Evolutionary conservation across 2,113 vertebrate species (phyloP).

Genomic region (Anoplopoma fimbria): DNA sequence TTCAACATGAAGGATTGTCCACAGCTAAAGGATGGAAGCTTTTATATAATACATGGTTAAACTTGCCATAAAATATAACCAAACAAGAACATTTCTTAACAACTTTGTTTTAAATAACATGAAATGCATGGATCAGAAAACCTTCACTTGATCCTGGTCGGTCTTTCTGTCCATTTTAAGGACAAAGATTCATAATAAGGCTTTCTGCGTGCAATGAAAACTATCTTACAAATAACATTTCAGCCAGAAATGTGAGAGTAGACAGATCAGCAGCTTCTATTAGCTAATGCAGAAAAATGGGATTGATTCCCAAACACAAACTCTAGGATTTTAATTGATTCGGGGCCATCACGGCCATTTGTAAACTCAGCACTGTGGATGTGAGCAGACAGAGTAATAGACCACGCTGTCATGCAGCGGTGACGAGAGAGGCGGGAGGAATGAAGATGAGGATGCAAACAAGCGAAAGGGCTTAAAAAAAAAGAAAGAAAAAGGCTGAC

Average conservation of each 20-base stretch:
- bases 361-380: constrained; percentile 52
- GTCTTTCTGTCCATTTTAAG: neutral
- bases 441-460: constrained; percentile 22
- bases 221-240: constrained; percentile 2
- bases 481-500: neutral
- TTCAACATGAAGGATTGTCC: constrained; percentile 8
- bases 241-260: neutral
- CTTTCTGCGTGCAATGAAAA: neutral
- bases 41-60: constrained; percentile 19
- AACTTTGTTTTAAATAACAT: constrained; percentile 34
- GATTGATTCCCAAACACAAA: constrained; percentile 29
- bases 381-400: constrained; percentile 38
- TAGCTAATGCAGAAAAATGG: neutral
- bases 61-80: constrained; percentile 16
- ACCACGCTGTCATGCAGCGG: constrained; percentile 35
- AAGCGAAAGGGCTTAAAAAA: neutral
- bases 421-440: constrained; percentile 6
- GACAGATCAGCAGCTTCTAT: neutral
- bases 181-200: neutral
- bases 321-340: constrained; percentile 61
- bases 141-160: neutral
- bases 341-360: constrained; percentile 30
- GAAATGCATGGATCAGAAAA: neutral
- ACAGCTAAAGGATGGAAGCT: too few relatives aligned
- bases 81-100: neutral